A percentile compares a stretch with the other conserved stretches of the same genome.
Evolutionary conservation across 2,113 vertebrate species (phyloP).

Genomic region (Toxotes jaculatrix): DNA sequence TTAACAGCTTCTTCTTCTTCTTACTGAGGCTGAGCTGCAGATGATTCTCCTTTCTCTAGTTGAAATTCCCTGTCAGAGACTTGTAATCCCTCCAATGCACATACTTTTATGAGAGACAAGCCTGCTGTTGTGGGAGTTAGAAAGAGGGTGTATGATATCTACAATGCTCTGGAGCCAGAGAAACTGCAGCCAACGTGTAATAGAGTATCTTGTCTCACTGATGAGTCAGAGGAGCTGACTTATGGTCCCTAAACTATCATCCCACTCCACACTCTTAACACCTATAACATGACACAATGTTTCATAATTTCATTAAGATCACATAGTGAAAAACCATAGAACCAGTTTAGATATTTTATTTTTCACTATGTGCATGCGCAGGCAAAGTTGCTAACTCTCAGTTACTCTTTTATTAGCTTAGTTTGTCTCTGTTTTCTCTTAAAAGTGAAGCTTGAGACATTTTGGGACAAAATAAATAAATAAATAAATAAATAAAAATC

Average conservation of each 20-base stretch:
- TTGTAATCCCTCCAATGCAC: neutral
- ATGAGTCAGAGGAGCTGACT: neutral
- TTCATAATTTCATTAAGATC: neutral
- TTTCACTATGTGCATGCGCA: neutral
- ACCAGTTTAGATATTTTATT: neutral
- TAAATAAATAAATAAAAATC: neutral
- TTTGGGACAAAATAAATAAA: neutral
- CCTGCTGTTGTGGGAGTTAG: neutral
- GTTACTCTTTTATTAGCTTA: too few relatives aligned
- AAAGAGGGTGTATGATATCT: neutral
- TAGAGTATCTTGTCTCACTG: neutral
- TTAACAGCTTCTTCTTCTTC: neutral
- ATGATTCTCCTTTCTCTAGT: neutral
- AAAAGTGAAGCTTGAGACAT: neutral
- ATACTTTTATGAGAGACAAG: neutral
- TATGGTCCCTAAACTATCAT: neutral
- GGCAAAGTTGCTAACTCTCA: neutral
- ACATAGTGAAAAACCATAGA: neutral
- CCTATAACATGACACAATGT: neutral
- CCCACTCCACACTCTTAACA: too few relatives aligned
- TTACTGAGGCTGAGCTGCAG: neutral
- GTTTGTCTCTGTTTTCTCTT: slow-evolving; percentile 22
- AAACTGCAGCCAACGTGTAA: neutral
- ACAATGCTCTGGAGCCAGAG: neutral
- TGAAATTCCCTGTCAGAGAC: neutral